Evolutionary conservation across 2,113 vertebrate species (phyloP).

Genomic region (Elephantulus edwardii): DNA sequence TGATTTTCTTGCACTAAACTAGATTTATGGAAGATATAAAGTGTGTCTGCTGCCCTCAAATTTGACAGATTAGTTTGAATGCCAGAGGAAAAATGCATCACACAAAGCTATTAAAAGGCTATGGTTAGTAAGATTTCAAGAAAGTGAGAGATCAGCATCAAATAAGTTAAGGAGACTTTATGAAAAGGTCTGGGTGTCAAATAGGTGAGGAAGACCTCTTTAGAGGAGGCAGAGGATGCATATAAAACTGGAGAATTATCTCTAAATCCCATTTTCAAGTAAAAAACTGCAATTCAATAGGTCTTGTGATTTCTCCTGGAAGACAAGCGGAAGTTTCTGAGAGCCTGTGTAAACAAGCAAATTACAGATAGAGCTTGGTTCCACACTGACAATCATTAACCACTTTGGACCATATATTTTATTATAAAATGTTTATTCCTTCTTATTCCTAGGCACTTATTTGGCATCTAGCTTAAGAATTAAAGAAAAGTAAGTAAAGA

Average conservation of each 20-base stretch:
- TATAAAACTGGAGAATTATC: neutral
- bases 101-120: neutral
- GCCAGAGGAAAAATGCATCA: neutral
- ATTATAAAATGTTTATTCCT: neutral
- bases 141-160: neutral
- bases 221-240: neutral
- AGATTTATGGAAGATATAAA: neutral
- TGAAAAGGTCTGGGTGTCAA: neutral
- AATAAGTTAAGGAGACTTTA: neutral
- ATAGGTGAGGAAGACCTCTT: neutral
- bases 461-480: neutral
- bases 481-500: constrained; percentile 1
- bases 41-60: neutral
- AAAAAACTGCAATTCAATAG: neutral
- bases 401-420: neutral
- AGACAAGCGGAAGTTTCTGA: neutral
- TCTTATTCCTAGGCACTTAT: neutral
- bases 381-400: neutral
- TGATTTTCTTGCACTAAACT: neutral
- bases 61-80: neutral
- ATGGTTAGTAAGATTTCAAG: neutral
- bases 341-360: neutral
- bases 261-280: constrained; percentile 1
- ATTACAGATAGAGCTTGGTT: neutral
- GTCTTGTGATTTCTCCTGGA: neutral